phyloP scores from a whole-genome alignment of 2,113 vertebrate species.

The Galbula dea region DNA sequence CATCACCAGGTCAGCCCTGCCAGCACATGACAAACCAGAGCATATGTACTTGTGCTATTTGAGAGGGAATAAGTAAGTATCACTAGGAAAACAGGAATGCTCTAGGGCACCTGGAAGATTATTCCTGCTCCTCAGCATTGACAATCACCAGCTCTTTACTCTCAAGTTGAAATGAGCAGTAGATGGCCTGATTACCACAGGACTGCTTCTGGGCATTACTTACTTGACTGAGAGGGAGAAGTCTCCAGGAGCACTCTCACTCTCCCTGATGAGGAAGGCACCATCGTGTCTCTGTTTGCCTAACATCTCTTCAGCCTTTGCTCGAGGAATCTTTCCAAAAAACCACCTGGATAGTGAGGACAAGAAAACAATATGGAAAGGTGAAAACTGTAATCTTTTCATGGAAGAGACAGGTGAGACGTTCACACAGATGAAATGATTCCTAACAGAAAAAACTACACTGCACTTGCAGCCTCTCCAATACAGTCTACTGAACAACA shows the following conservation, averaged over 20 bases:
- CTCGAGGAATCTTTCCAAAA: conserved; percentile 97
- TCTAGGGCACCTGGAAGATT: not conserved
- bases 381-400: not conserved
- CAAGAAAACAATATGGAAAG: not conserved
- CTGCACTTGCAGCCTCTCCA: not conserved
- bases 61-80: not conserved
- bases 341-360: conserved; percentile 86
- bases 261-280: conserved; percentile 97
- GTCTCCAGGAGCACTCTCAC: conserved; percentile 96
- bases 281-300: conserved; percentile 98
- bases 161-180: not conserved
- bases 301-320: conserved; percentile 97
- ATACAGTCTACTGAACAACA: not conserved
- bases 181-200: not conserved
- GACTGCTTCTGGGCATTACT: conserved; percentile 59
- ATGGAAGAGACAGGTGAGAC: not conserved
- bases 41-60: not conserved
- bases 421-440: not conserved
- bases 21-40: not conserved
- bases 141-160: not conserved
- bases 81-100: not conserved
- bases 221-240: conserved; percentile 98
- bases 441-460: not conserved
- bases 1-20: not conserved
- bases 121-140: not conserved